These are phyloP conservation scores for Petrocephalus zakoni DNA, from an alignment of 2,113 vertebrate species.

Conservation along the genomic window DNA sequence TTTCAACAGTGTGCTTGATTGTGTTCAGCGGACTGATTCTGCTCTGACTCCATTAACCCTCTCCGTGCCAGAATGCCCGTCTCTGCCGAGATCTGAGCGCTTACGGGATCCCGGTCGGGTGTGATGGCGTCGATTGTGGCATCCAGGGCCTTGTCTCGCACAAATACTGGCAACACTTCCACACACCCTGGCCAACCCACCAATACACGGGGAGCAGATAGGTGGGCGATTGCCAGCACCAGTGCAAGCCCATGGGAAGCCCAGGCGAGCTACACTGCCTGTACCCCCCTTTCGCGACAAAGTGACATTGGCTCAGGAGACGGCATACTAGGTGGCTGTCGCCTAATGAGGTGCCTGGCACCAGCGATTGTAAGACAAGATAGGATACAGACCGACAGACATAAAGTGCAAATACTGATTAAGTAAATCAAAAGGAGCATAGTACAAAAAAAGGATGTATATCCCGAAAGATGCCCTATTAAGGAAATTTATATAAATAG, in stretches of 20 bases:
- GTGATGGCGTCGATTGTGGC: not conserved
- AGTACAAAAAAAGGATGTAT: not conserved
- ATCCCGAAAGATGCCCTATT: not conserved
- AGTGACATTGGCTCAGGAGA: not conserved
- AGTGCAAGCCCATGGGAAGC: not conserved
- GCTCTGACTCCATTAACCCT: constrained; percentile 10
- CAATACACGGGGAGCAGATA: not conserved
- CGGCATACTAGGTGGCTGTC: not conserved
- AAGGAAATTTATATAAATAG: not conserved
- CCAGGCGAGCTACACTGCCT: not conserved
- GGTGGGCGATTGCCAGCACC: not conserved
- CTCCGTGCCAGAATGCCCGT: not conserved
- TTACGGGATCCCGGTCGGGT: not conserved
- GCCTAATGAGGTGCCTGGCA: not conserved
- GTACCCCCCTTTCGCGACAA: not conserved
- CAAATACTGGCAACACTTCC: not conserved
- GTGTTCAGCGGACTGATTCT: not conserved
- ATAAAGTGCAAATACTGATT: not conserved
- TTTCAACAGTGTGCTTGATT: constrained; percentile 13
- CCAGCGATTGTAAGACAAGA: not conserved
- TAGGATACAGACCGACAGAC: not conserved
- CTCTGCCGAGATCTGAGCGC: not conserved
- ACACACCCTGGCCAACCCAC: not conserved
- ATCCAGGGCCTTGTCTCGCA: not conserved
- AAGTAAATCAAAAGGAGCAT: not conserved